Conservation (phyloP, 2,888 invertebrate genomes). For the Nebria salina region DNA sequence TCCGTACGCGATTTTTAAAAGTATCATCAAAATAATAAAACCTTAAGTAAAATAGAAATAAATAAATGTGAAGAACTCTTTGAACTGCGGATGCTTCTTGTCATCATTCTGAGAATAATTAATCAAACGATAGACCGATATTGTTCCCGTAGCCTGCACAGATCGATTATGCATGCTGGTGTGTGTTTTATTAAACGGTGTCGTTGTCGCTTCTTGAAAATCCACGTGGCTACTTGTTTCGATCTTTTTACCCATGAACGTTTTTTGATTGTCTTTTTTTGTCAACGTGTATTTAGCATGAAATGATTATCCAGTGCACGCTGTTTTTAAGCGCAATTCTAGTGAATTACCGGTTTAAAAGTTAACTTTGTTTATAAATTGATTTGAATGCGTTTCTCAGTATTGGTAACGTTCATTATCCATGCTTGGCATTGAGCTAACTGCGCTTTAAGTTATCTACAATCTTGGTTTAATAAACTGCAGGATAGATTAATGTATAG, state of each 20-base stretch:
- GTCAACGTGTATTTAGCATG: neutral
- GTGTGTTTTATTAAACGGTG: neutral
- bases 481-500: too few species aligned
- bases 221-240: neutral
- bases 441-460: neutral
- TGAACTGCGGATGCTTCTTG: neutral
- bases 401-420: neutral
- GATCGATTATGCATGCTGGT: neutral
- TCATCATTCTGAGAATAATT: neutral
- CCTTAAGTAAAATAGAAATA: too few species aligned
- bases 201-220: slow-evolving; percentile 1
- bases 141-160: neutral
- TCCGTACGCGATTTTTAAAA: too few species aligned
- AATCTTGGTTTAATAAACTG: too few species aligned
- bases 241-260: neutral
- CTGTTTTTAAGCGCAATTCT: neutral
- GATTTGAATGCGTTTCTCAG: neutral
- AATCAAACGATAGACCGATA: slow-evolving; percentile 1
- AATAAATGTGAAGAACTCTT: too few species aligned
- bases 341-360: neutral
- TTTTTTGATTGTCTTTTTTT: neutral
- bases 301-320: neutral
- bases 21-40: too few species aligned
- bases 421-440: neutral
- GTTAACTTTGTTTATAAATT: neutral